These are phyloP conservation scores for Distichodus sexfasciatus DNA, from an alignment of 2,797 vertebrate genomes.

Conservation along the genomic window DNA sequence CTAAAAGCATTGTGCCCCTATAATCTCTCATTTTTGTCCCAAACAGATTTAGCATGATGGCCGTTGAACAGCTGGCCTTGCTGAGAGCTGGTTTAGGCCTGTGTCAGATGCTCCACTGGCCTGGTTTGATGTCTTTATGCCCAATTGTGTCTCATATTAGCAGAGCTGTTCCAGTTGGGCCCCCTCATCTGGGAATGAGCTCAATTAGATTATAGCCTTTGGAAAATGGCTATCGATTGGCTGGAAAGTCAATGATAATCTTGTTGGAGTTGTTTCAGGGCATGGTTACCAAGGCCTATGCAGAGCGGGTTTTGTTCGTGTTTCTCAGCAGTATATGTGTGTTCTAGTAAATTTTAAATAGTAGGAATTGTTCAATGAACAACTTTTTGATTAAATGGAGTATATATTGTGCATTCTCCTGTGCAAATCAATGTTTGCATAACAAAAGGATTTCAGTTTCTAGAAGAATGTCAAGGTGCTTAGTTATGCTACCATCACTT, in stretches of 20 bases:
- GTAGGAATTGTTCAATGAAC: too few relatives aligned
- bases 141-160: slow-evolving; percentile 66
- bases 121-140: slow-evolving; percentile 62
- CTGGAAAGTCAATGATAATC: slow-evolving; percentile 68
- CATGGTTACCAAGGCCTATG: slow-evolving; percentile 30
- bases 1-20: not conserved
- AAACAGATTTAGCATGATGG: slow-evolving; percentile 16
- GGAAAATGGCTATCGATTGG: slow-evolving; percentile 62
- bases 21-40: not conserved
- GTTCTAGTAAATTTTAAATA: not conserved
- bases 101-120: slow-evolving; percentile 55
- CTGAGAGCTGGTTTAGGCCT: slow-evolving; percentile 49
- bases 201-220: slow-evolving; percentile 54
- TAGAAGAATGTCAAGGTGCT: not conserved
- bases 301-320: slow-evolving; percentile 24
- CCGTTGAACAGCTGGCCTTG: not conserved
- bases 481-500: not conserved
- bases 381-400: too few relatives aligned
- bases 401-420: too few relatives aligned
- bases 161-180: slow-evolving; percentile 49
- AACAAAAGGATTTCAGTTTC: not conserved
- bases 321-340: slow-evolving; percentile 3
- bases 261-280: slow-evolving; percentile 49
- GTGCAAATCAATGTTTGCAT: too few relatives aligned
- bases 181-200: slow-evolving; percentile 49